These are phyloP conservation scores for Hirtodrosophila alboralis DNA, from an alignment of 2,888 invertebrate species.

Conservation along the genomic window DNA sequence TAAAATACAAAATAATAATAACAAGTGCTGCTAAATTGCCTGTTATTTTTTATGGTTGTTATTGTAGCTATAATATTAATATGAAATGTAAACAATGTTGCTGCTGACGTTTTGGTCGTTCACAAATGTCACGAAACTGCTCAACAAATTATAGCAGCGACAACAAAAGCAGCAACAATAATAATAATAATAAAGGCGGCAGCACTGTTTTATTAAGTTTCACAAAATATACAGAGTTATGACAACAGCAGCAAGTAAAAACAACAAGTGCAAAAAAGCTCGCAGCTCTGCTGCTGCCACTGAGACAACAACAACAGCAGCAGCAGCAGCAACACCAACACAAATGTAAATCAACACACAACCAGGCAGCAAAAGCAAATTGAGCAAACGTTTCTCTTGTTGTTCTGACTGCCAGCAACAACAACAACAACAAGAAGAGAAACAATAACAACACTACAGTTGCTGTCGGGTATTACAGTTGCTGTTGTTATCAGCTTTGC, in stretches of 20 bases:
- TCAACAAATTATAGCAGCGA: slow-evolving; percentile 46
- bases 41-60: slow-evolving; percentile 54
- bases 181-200: slow-evolving; percentile 41
- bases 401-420: slow-evolving; percentile 39
- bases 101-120: slow-evolving; percentile 35
- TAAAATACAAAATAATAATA: slow-evolving; percentile 32
- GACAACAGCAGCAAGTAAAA: slow-evolving; percentile 40
- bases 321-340: slow-evolving; percentile 21
- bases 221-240: slow-evolving; percentile 52
- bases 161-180: slow-evolving; percentile 32
- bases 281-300: slow-evolving; percentile 22
- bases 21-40: slow-evolving; percentile 41
- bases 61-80: slow-evolving; percentile 55
- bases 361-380: slow-evolving; percentile 14
- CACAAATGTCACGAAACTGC: slow-evolving; percentile 62
- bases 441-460: slow-evolving; percentile 12
- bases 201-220: slow-evolving; percentile 61
- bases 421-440: slow-evolving; percentile 17
- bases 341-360: slow-evolving; percentile 9
- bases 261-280: slow-evolving; percentile 35
- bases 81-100: slow-evolving; percentile 68
- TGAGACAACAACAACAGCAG: slow-evolving; percentile 37
- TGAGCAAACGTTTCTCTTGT: slow-evolving; percentile 45
- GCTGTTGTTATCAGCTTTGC: slow-evolving; percentile 43
- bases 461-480: slow-evolving; percentile 29